Percentiles rank a stretch among this genome's conserved stretches.
phyloP scores from a whole-genome alignment of 2,113 vertebrate genomes.

The Microtus pennsylvanicus region DNA sequence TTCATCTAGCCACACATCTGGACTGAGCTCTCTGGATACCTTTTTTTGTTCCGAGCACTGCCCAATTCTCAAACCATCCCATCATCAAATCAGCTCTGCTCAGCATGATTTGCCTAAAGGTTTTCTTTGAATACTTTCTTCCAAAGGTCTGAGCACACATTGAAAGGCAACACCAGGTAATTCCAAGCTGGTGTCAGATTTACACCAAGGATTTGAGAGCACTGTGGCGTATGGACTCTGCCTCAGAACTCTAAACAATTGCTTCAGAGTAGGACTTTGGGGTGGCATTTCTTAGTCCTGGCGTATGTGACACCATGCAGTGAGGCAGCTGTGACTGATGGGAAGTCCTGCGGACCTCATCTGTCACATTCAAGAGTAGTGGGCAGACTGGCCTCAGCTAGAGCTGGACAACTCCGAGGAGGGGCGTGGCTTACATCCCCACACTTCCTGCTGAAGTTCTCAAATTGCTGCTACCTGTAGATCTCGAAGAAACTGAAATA shows the following conservation, averaged over 20 bases:
- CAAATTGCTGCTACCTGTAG: neutral
- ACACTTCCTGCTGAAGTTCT: neutral
- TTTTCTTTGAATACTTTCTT: neutral
- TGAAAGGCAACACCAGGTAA: neutral
- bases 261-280: neutral
- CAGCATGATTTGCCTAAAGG: neutral
- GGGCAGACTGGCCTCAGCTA: neutral
- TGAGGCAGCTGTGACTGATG: neutral
- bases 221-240: neutral
- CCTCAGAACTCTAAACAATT: neutral
- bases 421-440: rapidly evolving
- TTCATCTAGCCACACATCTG: neutral
- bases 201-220: neutral
- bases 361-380: neutral
- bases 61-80: neutral
- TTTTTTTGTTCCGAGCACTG: neutral
- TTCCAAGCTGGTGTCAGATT: neutral
- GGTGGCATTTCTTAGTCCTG: neutral
- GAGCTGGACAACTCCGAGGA: too few species aligned
- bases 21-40: neutral
- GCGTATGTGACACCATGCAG: neutral
- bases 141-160: neutral
- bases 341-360: neutral
- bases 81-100: neutral
- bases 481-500: neutral